Conservation (phyloP, 2,113 vertebrate genomes). For the Oryzias javanicus region DNA sequence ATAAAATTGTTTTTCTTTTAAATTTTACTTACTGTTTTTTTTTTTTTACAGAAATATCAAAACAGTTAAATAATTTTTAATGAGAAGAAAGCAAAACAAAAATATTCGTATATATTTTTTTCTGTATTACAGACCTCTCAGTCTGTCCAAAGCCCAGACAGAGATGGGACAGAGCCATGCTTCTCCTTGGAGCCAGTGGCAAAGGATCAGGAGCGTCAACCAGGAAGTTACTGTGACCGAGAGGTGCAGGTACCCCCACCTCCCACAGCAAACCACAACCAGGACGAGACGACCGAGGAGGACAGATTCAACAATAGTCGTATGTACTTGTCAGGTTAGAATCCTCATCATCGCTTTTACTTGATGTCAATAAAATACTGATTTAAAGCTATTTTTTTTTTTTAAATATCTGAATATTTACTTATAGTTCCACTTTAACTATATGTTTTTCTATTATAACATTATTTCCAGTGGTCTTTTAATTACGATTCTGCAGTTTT, state of each 20-base stretch:
- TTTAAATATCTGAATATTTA: too few species aligned
- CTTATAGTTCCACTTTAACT: too few species aligned
- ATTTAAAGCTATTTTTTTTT: too few species aligned
- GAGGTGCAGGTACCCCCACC: conserved; percentile 55
- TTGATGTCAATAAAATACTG: too few species aligned
- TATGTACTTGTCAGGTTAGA: conserved; percentile 80
- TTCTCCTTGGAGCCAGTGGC: conserved; percentile 51
- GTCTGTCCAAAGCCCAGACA: conserved; percentile 64
- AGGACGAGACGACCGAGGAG: conserved; percentile 71
- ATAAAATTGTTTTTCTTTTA: too few species aligned
- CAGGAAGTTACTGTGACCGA: conserved; percentile 43
- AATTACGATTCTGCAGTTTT: too few species aligned
- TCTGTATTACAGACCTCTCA: conserved; percentile 43
- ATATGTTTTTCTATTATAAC: too few species aligned
- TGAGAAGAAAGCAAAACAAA: background rate
- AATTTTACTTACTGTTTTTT: too few species aligned
- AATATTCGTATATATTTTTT: background rate
- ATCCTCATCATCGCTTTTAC: background rate
- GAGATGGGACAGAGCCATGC: conserved; percentile 55
- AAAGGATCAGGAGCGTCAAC: conserved; percentile 54
- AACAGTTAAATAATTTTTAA: too few species aligned
- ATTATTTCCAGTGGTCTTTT: too few species aligned
- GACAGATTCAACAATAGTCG: conserved; percentile 71
- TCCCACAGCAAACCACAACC: conserved; percentile 76
- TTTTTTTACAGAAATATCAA: too few species aligned